These are phyloP conservation scores for Mizuhopecten yessoensis DNA, from an alignment of 1,140 invertebrate genomes.

Conservation along the genomic window DNA sequence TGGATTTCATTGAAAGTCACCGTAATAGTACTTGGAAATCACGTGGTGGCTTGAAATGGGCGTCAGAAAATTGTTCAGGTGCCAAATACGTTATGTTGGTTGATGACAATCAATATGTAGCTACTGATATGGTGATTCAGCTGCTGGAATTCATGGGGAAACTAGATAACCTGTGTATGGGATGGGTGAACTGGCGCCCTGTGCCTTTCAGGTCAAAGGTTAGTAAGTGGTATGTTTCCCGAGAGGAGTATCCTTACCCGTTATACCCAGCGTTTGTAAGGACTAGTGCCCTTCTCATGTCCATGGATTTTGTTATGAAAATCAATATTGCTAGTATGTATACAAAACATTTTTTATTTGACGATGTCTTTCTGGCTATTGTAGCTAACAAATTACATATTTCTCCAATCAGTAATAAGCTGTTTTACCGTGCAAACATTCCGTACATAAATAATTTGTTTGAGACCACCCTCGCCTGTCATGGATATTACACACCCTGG, in stretches of 20 bases:
- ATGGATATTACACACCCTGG: background rate
- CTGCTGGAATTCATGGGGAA: background rate
- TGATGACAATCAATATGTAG: background rate
- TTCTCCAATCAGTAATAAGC: background rate
- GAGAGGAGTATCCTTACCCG: background rate
- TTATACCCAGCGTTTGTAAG: background rate
- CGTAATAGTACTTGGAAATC: slow-evolving; percentile 2
- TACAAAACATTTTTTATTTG: slow-evolving; percentile 10
- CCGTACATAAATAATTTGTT: background rate
- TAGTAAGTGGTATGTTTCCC: background rate
- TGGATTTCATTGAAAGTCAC: background rate
- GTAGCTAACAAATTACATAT: background rate
- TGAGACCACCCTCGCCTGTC: background rate
- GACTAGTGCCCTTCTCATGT: background rate
- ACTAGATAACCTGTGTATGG: background rate
- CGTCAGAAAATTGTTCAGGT: background rate
- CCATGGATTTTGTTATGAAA: background rate
- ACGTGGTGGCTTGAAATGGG: slow-evolving; percentile 20
- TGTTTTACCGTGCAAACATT: background rate
- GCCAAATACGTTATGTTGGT: background rate
- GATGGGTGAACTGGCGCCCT: background rate
- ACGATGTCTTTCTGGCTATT: background rate
- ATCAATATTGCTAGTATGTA: background rate
- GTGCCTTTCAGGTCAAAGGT: background rate
- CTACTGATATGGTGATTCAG: background rate